Conservation (phyloP, 1,140 invertebrate species). For the Euwallacea fornicatus region DNA sequence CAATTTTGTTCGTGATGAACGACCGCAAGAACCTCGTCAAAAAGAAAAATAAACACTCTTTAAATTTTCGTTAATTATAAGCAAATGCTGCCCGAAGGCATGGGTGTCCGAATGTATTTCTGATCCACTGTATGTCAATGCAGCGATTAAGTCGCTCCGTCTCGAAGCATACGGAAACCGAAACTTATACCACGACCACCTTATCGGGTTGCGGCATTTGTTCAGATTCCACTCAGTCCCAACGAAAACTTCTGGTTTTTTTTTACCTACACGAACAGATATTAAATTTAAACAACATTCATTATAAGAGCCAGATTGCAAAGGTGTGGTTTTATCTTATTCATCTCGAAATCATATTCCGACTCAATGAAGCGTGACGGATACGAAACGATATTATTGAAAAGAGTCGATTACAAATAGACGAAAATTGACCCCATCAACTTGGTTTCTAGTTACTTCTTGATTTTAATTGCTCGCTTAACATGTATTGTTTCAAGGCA, state of each 20-base stretch:
- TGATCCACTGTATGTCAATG: too few relatives aligned
- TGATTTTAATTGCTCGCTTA: too few relatives aligned
- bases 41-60: too few relatives aligned
- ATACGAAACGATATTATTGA: slow-evolving; percentile 12
- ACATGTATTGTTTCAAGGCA: too few relatives aligned
- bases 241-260: slow-evolving; percentile 3
- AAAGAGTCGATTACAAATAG: slow-evolving; percentile 10
- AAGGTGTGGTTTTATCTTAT: slow-evolving; percentile 27
- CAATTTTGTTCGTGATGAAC: too few relatives aligned
- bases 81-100: too few relatives aligned
- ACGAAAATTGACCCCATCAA: slow-evolving; percentile 12
- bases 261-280: slow-evolving; percentile 9
- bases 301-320: slow-evolving; percentile 23
- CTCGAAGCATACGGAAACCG: neutral
- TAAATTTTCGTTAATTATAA: too few relatives aligned
- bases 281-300: slow-evolving; percentile 32
- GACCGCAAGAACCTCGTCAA: too few relatives aligned
- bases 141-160: too few relatives aligned
- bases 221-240: neutral
- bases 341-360: slow-evolving; percentile 28
- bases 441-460: too few relatives aligned
- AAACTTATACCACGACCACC: neutral
- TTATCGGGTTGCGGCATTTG: neutral
- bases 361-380: slow-evolving; percentile 8
- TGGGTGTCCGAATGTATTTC: too few relatives aligned